Conservation (phyloP, 2,888 invertebrate genomes). For the Leptinotarsa juncta region DNA sequence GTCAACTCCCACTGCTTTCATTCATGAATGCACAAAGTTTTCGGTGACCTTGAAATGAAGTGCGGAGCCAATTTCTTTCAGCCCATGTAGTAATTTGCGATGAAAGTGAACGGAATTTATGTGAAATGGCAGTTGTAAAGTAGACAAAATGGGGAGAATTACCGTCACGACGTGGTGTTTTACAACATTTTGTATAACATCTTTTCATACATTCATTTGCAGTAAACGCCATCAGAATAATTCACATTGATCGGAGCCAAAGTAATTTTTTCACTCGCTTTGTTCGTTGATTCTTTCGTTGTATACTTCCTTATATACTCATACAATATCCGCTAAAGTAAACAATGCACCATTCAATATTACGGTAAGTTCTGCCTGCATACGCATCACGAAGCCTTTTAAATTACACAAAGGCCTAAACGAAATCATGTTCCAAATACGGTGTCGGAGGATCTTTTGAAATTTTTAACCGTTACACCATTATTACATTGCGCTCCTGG, state of each 20-base stretch:
- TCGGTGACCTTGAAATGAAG: no score
- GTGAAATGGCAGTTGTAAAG: no score
- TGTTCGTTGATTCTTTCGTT: not conserved
- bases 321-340: constrained; percentile 3
- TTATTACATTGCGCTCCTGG: constrained; percentile 29
- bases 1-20: no score
- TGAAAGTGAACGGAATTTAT: no score
- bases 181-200: not conserved
- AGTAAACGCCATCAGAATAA: not conserved
- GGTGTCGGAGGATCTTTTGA: constrained; percentile 30
- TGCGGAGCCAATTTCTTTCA: no score
- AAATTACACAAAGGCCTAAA: constrained; percentile 29
- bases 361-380: not conserved
- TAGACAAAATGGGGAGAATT: no score
- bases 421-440: constrained; percentile 34
- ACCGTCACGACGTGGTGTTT: no score
- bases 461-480: constrained; percentile 31
- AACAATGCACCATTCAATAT: constrained; percentile 6
- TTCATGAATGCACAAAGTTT: no score
- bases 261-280: not conserved
- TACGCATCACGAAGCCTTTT: constrained; percentile 17
- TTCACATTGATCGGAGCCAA: not conserved
- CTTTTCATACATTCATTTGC: not conserved
- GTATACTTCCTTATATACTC: not conserved
- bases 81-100: no score